Percentiles rank a stretch among this genome's conserved stretches.
These are phyloP conservation scores for Paedocypris micromegethes DNA, from an alignment of 2,797 vertebrate genomes.

Conservation along the genomic window DNA sequence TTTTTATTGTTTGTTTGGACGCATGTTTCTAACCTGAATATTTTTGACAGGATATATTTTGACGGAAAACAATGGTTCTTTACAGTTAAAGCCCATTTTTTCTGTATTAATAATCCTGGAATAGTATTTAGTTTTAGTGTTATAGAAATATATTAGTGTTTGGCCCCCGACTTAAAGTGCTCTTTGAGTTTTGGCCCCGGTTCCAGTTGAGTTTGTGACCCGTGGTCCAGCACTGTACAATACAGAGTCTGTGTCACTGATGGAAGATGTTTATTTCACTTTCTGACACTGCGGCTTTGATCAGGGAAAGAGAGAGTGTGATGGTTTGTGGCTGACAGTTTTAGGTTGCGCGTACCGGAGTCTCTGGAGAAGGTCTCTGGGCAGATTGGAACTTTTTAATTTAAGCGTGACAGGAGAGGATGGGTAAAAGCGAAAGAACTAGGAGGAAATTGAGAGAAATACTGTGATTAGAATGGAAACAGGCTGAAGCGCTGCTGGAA, in stretches of 20 bases:
- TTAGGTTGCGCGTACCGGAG: slow-evolving; percentile 47
- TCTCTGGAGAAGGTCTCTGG: slow-evolving; percentile 44
- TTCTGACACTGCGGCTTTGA: slow-evolving; percentile 30
- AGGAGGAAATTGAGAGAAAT: slow-evolving; percentile 5
- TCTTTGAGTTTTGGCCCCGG: too few species aligned
- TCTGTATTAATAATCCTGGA: too few species aligned
- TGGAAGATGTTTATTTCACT: slow-evolving; percentile 36
- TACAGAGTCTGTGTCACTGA: slow-evolving; percentile 3
- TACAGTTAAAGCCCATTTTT: too few species aligned
- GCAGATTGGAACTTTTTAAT: slow-evolving; percentile 45
- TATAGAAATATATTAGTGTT: too few species aligned
- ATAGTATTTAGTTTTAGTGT: too few species aligned
- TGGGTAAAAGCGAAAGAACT: slow-evolving; percentile 6
- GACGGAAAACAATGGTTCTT: too few species aligned
- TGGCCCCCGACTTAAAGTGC: too few species aligned
- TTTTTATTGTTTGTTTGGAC: too few species aligned
- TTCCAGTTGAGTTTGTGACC: too few species aligned
- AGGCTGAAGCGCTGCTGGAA: not conserved
- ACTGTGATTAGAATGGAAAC: slow-evolving; percentile 14
- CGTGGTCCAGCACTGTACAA: too few species aligned
- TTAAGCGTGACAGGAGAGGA: slow-evolving; percentile 22
- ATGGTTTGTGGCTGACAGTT: slow-evolving; percentile 43
- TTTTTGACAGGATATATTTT: too few species aligned
- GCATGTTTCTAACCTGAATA: too few species aligned
- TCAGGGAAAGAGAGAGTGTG: slow-evolving; percentile 33